Base-by-base conservation (phyloP, 2,113 vertebrate genomes). In the Mystacornis crossleyi region DNA sequence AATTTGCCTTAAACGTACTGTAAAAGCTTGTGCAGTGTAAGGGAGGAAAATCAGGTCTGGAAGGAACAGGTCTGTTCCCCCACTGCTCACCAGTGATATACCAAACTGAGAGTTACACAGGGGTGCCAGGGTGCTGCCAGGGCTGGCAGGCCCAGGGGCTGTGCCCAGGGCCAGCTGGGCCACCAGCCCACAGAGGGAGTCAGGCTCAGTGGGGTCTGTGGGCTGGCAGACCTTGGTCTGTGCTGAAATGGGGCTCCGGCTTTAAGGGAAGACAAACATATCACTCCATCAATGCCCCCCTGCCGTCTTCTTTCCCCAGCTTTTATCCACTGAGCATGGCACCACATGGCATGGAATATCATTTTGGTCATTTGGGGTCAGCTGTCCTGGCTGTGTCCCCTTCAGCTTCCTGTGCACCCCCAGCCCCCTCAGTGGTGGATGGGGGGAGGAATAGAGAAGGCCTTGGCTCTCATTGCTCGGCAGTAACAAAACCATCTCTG, bases 21-120 rank as follows among this genome's bases (percentile, higher is more conserved):
- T 70, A 55, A 58, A 79, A 47, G 8, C 72, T 48, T 77, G 26
- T 60, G 29, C 23, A 33, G 43, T 40, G 16, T 8, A 65, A 11
- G 18, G 36, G 16, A 50, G 53, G 42, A 61, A 84, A 51, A 47
- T 55, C 36, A 65, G 9, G 31, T 25, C 48, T 80, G 34, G 21
- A 54, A 61, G 54, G 58, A 75, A 13, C 8, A 42, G n/a, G 10
- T 40, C 53, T 38, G 4, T 20, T 66, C 8, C 50, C 14, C 36
- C 8, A 3, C 8, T 1, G 0, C 33, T 61, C 25, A 15, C 3
- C 12, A 20, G 31, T 4, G 6, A 18, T 3, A 6, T 6, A 7
- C 12, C 21, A 18, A 48, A 34, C 12, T 17, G 24, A 18, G 29
- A 75, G 19, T 8, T 26, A 36, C 2, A 3, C 1, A 4, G 28